Evolutionary conservation across 2,888 invertebrate species (phyloP).

Genomic region (Nymphalis c-album): DNA sequence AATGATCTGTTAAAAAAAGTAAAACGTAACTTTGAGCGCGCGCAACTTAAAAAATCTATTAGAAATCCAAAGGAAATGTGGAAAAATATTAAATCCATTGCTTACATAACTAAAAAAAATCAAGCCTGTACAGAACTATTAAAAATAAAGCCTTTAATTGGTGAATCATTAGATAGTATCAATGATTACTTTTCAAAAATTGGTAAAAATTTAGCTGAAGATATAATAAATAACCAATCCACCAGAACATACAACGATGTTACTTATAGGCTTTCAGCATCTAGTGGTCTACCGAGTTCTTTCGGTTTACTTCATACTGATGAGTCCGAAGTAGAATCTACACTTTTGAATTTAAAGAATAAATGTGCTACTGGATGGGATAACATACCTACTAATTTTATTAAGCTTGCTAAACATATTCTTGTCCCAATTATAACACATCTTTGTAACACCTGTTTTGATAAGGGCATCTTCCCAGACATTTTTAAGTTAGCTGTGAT

Average conservation of each 20-base stretch:
- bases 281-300: not conserved
- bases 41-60: slow-evolving; percentile 13
- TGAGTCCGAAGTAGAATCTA: slow-evolving; percentile 10
- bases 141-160: not conserved
- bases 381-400: slow-evolving; percentile 12
- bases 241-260: slow-evolving; percentile 1
- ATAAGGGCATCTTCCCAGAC: slow-evolving; percentile 25
- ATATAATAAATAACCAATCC: not conserved
- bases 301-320: slow-evolving; percentile 2
- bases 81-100: slow-evolving; percentile 12
- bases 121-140: slow-evolving; percentile 1
- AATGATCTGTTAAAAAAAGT: slow-evolving; percentile 38
- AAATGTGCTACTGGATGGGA: slow-evolving; percentile 25
- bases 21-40: slow-evolving; percentile 34
- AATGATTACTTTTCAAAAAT: slow-evolving; percentile 1
- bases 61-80: slow-evolving; percentile 12
- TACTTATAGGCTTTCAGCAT: slow-evolving; percentile 1
- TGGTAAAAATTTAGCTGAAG: slow-evolving; percentile 2
- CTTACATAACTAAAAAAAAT: slow-evolving; percentile 1
- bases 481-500: slow-evolving; percentile 22
- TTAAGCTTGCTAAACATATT: slow-evolving; percentile 16
- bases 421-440: slow-evolving; percentile 16
- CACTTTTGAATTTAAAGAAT: slow-evolving; percentile 15
- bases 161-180: not conserved
- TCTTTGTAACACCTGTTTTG: slow-evolving; percentile 24